These are phyloP conservation scores for Polyergus mexicanus DNA, from an alignment of 1,140 invertebrate genomes.

Conservation along the genomic window DNA sequence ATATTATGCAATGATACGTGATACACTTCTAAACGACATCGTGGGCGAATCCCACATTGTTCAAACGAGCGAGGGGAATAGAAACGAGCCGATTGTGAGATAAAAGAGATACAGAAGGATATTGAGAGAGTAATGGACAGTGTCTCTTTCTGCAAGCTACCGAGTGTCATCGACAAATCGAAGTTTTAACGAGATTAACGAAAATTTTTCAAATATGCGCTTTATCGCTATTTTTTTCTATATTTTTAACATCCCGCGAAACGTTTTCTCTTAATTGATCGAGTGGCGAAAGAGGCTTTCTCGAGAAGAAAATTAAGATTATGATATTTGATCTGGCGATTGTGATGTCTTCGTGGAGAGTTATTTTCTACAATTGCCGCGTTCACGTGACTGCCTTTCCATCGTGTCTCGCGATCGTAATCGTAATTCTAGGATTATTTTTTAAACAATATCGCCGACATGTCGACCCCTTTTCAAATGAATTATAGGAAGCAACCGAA, in stretches of 20 bases:
- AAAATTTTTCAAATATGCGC: not conserved
- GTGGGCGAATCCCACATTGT: not conserved
- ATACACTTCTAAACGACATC: not conserved
- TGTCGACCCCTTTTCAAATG: not conserved
- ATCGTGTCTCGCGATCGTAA: constrained; percentile 55
- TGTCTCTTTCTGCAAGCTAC: not conserved
- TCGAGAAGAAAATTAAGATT: not conserved
- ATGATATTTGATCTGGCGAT: not conserved
- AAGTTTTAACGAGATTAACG: not conserved
- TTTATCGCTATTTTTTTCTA: not conserved
- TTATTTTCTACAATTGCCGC: constrained; percentile 54
- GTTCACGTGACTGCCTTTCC: constrained; percentile 61
- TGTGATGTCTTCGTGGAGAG: not conserved
- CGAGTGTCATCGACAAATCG: not conserved
- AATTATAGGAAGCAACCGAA: not conserved
- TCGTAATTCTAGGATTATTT: constrained; percentile 51
- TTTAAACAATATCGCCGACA: not conserved
- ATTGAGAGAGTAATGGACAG: not conserved
- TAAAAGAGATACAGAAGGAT: not conserved
- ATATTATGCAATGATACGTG: constrained; percentile 26
- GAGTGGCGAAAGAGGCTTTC: not conserved
- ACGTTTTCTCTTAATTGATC: not conserved
- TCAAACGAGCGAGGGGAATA: not conserved
- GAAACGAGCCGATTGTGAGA: not conserved
- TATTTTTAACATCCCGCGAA: not conserved